phyloP scores from a whole-genome alignment of 2,113 vertebrate species.

The Macquaria ambigua region DNA sequence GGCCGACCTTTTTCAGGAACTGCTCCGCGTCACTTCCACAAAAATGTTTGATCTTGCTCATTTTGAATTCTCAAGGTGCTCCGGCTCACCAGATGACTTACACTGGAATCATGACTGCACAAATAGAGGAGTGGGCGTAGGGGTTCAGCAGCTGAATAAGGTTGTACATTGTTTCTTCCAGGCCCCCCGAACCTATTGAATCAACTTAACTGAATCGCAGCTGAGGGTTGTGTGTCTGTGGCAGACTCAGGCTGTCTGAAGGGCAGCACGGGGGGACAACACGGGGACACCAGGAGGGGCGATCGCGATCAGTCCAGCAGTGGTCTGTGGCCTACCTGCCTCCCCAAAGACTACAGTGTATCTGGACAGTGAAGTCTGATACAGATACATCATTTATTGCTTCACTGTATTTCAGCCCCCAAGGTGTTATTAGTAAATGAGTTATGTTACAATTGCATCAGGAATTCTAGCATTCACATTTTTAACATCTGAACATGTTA shows the following conservation, averaged over 20 bases:
- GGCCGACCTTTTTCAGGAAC: constrained; percentile 20
- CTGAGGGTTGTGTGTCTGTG: too few relatives aligned
- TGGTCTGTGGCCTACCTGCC: neutral
- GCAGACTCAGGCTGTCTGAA: too few relatives aligned
- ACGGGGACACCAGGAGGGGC: too few relatives aligned
- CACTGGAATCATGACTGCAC: constrained; percentile 19
- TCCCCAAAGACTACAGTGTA: neutral
- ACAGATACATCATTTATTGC: neutral
- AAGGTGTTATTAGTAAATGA: neutral
- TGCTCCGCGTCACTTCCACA: neutral
- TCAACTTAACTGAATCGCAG: neutral
- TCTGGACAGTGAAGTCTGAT: neutral
- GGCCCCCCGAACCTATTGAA: neutral
- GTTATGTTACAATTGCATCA: neutral
- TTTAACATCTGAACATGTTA: neutral
- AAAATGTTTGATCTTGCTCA: neutral
- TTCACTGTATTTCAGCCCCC: neutral
- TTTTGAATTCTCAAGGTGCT: constrained; percentile 21
- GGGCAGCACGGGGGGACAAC: too few relatives aligned
- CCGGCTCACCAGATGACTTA: constrained; percentile 15
- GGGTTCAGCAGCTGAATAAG: constrained; percentile 3
- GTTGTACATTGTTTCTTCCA: neutral
- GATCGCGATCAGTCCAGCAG: too few relatives aligned
- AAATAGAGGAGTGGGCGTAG: neutral
- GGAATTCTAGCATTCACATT: neutral